Percentiles rank a stretch among this genome's conserved stretches.
phyloP scores from a whole-genome alignment of 2,113 vertebrate genomes.

The Lepisosteus oculatus region DNA sequence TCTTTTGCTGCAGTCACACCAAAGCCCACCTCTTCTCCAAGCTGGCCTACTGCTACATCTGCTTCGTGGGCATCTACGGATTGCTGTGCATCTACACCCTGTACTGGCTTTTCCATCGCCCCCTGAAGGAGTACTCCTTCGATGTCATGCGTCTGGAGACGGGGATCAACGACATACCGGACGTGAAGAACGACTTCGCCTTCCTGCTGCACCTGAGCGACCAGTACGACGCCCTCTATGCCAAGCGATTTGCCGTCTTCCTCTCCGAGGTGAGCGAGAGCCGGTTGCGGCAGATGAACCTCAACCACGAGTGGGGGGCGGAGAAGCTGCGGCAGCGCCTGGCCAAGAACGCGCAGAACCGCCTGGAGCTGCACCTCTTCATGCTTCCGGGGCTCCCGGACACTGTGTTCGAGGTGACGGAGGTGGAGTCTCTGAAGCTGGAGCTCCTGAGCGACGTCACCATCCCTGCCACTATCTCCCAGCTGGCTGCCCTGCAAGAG shows the following conservation, averaged over 20 bases:
- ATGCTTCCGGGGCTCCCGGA: conserved; percentile 80
- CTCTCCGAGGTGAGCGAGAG: conserved; percentile 87
- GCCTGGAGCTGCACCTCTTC: conserved; percentile 73
- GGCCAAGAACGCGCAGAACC: conserved; percentile 58
- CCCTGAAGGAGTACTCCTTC: conserved; percentile 82
- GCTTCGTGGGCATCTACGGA: conserved; percentile 78
- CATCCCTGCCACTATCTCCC: conserved; percentile 66
- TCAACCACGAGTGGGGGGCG: conserved; percentile 81
- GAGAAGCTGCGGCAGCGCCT: conserved; percentile 76
- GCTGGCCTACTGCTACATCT: conserved; percentile 80
- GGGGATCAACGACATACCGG: conserved; percentile 82
- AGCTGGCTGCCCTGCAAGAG: conserved; percentile 71
- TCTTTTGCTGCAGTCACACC: conserved; percentile 85
- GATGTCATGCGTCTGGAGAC: conserved; percentile 77
- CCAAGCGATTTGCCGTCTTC: conserved; percentile 83
- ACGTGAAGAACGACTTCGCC: conserved; percentile 86
- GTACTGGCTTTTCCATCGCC: conserved; percentile 84
- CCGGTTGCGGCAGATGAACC: conserved; percentile 77
- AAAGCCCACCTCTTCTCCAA: conserved; percentile 86
- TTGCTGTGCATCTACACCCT: conserved; percentile 79
- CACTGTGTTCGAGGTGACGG: conserved; percentile 74
- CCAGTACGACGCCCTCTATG: conserved; percentile 83
- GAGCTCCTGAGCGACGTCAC: conserved; percentile 74
- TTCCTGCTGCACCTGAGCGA: conserved; percentile 87
- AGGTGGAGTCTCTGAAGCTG: conserved; percentile 77